These are phyloP conservation scores for Lophotis ruficrista DNA, from an alignment of 2,113 vertebrate species.

Conservation along the genomic window DNA sequence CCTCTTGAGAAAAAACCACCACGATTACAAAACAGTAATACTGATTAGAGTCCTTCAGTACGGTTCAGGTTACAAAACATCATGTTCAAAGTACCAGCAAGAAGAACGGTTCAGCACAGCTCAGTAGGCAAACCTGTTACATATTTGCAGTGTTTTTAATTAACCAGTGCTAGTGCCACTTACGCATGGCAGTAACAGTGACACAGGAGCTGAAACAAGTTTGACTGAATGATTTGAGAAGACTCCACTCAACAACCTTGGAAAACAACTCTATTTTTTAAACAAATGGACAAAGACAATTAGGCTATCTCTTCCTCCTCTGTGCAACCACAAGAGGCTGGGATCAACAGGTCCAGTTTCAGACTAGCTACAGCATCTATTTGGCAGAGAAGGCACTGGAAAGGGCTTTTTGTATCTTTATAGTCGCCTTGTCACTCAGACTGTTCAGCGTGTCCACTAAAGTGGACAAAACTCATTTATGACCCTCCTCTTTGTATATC, in stretches of 20 bases:
- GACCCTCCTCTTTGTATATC: neutral
- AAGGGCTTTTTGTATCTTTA: neutral
- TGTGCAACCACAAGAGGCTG: neutral
- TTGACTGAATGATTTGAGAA: neutral
- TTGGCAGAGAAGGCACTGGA: neutral
- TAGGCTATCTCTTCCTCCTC: neutral
- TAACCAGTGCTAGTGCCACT: neutral
- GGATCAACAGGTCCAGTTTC: neutral
- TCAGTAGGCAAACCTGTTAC: neutral
- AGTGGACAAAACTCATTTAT: neutral
- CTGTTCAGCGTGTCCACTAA: neutral
- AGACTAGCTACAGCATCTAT: neutral
- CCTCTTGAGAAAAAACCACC: neutral
- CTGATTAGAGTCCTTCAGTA: neutral
- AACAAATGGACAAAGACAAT: neutral
- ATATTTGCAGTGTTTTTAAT: neutral
- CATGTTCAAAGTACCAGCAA: neutral
- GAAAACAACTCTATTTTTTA: neutral
- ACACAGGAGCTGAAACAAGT: neutral
- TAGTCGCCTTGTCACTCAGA: neutral
- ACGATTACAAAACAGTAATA: neutral
- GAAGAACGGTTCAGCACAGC: neutral
- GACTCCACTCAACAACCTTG: neutral
- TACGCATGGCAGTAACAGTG: neutral
- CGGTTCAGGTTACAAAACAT: neutral